Evolutionary conservation across 2,113 vertebrate genomes (phyloP).

Genomic region (Elaphurus davidianus): DNA sequence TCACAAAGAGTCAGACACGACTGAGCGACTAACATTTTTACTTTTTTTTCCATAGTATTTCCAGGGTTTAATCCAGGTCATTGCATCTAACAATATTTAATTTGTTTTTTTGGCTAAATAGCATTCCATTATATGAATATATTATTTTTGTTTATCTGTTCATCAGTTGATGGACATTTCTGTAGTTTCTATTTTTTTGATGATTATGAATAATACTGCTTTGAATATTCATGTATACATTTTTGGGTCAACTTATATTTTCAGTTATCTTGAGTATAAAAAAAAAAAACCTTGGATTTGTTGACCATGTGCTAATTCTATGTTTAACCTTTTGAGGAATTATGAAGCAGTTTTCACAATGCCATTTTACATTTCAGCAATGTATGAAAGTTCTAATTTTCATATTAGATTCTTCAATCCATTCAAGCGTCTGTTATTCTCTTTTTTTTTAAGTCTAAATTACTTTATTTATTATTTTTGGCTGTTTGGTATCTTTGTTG

Average conservation of each 20-base stretch:
- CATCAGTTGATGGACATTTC: background rate
- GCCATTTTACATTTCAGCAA: background rate
- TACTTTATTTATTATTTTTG: background rate
- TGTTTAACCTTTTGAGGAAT: background rate
- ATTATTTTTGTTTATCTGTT: background rate
- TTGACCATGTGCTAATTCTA: background rate
- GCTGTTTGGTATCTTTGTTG: background rate
- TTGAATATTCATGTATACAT: background rate
- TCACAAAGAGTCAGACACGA: background rate
- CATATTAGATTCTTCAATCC: background rate
- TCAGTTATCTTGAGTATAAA: background rate
- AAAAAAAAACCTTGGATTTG: background rate
- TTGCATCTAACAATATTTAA: background rate
- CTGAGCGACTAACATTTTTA: background rate
- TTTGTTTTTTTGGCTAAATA: background rate
- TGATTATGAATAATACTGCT: background rate
- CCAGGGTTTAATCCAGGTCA: background rate
- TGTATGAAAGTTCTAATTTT: background rate
- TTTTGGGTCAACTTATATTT: background rate
- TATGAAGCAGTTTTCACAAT: background rate
- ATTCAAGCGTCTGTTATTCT: background rate
- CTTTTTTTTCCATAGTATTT: background rate
- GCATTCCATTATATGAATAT: background rate
- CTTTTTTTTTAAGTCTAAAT: background rate
- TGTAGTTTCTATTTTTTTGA: background rate